Base-by-base conservation (phyloP, 2,113 vertebrate genomes). In the Climacteris rufus region DNA sequence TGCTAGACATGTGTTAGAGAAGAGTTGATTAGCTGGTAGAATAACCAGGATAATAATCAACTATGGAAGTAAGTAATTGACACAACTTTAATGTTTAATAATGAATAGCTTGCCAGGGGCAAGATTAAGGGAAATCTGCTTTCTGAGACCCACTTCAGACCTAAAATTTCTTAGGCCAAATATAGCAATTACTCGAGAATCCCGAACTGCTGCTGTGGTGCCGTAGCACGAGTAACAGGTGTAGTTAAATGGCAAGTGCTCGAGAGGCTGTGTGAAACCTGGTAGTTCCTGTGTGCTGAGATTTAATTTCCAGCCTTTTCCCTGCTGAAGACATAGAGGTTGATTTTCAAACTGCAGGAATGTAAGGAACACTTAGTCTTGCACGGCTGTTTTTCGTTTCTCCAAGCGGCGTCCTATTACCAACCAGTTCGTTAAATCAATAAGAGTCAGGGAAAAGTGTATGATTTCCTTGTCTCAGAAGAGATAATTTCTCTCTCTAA, bases 11-110 rank as follows among this genome's bases (percentile, higher is more conserved):
- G 13, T 85, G 91, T 95, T 86, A 86, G 94, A 93, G 83, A 90
- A 70, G 70, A 83, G 81, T 94, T 97, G 97, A 97, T 98, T 96
- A 95, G 89, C 83, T 96, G 85, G 85, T 93, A 88, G 92, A 96
- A 94, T 93, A 96, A 95, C 87, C 53, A 70, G 96, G 96, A 96
- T 96, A 97, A 96, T 97, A 95, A 96, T 98, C 82, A 95, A 95
- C 80, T 95, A 83, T 96, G 95, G 92, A 97, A 97, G 94, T 87
- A 97, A 96, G 94, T 96, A 97, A 97, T 90, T 97, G 97, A 96
- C 90, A 93, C 92, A 97, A 97, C 93, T 97, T 97, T 97, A 96
- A 97, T 97, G 91, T 96, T 98, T 97, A 97, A 97, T 96, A 98
- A 97, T 96, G 95, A 98, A 97, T 96, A 94, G 71, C 39, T 47